Evolutionary conservation across 1,140 invertebrate species (phyloP), one percentile per base, ranked within the genome.

Genomic region (Coboldia fuscipes): DNA sequence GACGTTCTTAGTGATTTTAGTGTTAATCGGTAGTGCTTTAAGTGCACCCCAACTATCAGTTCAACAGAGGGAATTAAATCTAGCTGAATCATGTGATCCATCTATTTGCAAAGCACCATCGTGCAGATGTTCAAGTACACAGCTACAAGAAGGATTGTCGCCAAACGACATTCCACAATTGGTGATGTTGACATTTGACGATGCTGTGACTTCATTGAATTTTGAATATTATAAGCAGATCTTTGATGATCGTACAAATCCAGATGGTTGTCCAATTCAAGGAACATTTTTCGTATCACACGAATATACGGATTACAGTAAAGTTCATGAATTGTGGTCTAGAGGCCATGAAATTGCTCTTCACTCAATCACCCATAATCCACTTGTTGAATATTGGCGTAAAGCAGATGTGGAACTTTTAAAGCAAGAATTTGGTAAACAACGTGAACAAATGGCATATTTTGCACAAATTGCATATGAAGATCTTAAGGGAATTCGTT

Each of bases 281-380:
- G 60, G 60, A 13, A 78, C 74, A 0, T 73, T 72, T 50, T 80
- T 68, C 45, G 54, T 75, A 7, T 67, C 63, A 8, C 69, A 77
- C 41, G 70, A 75, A 38, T 75, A 73, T 43, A 74, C 72, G 1
- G 66, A 77, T 49, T 79, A 78, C 41, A 52, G 54, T 7, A 40
- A 61, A 41, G 50, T 75, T 10, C 64, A 73, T 36, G 60, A 74
- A 33, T 48, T 77, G 2, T 70, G 71, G 42, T 56, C 60, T 23
- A 45, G 59, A 4, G 72, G 74, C 0, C 66, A 70, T 35, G 76
- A 80, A 51, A 75, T 80, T n/a, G 73, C 67, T 2, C 58, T 73
- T 2, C 75, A 61, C 40, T 70, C 67, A 3, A 64, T 70, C 23
- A 56, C 56, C 15, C 70, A 74, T 39, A 48, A 48, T 8, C 40